Conservation (phyloP, 2,113 vertebrate species). For the Lepisosteus osseus region DNA sequence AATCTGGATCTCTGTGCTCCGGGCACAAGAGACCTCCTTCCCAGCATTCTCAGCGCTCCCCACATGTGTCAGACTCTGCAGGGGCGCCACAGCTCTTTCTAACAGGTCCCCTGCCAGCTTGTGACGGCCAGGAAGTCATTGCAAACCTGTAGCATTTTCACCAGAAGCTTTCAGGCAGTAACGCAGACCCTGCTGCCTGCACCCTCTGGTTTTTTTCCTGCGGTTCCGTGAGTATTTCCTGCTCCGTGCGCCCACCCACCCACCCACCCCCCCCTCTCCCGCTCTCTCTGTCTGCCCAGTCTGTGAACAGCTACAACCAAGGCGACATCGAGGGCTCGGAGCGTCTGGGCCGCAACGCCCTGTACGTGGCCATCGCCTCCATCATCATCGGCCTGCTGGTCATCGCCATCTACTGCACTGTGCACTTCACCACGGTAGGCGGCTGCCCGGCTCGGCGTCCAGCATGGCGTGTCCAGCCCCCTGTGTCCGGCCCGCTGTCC, state of each 20-base stretch:
- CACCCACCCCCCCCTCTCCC: neutral
- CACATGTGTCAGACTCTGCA: too few species aligned
- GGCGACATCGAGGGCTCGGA: slow-evolving; percentile 77
- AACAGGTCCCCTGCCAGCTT: too few species aligned
- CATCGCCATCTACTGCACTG: slow-evolving; percentile 61
- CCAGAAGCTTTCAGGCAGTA: too few species aligned
- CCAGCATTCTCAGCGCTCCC: too few species aligned
- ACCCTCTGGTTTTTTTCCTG: neutral
- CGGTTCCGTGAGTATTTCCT: neutral
- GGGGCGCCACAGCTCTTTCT: too few species aligned
- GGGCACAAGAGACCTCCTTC: too few species aligned
- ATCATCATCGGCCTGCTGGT: slow-evolving; percentile 76
- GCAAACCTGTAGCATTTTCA: too few species aligned
- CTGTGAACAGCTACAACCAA: slow-evolving; percentile 79
- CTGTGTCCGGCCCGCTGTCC: too few species aligned
- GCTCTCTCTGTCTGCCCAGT: slow-evolving; percentile 55
- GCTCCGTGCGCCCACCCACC: neutral
- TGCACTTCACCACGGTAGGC: slow-evolving; percentile 79
- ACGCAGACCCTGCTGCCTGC: neutral
- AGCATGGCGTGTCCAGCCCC: too few species aligned
- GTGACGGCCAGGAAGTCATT: too few species aligned
- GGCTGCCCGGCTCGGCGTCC: too few species aligned
- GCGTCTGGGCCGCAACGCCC: slow-evolving; percentile 73
- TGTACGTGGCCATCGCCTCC: slow-evolving; percentile 76
- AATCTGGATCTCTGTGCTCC: too few species aligned